Percentiles rank a stretch among this genome's conserved stretches.
These are phyloP conservation scores for Eumerus sabulonum DNA, from an alignment of 2,888 invertebrate genomes.

Conservation along the genomic window DNA sequence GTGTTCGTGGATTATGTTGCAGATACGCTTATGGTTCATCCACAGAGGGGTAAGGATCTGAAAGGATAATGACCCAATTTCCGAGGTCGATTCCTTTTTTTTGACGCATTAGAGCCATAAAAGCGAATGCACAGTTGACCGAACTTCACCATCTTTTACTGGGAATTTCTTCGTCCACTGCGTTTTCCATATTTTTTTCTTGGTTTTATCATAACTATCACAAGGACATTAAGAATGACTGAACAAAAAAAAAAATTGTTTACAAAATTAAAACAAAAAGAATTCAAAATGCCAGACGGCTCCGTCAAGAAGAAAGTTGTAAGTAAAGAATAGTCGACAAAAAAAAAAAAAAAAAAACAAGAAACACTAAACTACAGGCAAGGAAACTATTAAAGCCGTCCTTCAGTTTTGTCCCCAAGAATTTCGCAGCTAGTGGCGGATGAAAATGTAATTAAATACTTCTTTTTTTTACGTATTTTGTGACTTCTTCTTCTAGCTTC, in stretches of 20 bases:
- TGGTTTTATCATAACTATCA: conserved; percentile 20
- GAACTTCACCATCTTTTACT: conserved; percentile 19
- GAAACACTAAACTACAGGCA: conserved; percentile 15
- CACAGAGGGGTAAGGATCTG: not conserved
- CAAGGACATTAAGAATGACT: conserved; percentile 42
- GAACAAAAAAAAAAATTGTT: conserved; percentile 13
- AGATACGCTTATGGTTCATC: conserved; percentile 27
- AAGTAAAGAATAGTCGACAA: conserved; percentile 25
- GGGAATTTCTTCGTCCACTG: conserved; percentile 2
- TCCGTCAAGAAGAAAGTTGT: conserved; percentile 14
- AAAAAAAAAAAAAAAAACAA: conserved; percentile 9
- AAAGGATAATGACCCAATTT: conserved; percentile 43
- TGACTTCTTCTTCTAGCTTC: not conserved
- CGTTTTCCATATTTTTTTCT: not conserved
- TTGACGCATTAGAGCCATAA: not conserved
- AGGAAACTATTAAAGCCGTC: conserved; percentile 47
- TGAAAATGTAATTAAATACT: conserved; percentile 64
- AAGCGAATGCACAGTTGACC: conserved; percentile 24
- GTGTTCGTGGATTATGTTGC: conserved; percentile 32
- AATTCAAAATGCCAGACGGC: conserved; percentile 21
- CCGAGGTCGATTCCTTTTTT: not conserved
- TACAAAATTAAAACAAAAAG: conserved; percentile 21
- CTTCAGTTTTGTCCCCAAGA: conserved; percentile 32
- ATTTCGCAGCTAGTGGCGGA: conserved; percentile 53
- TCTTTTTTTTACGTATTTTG: too few relatives aligned